These are phyloP conservation scores for Tachystola acroxantha DNA, from an alignment of 2,888 invertebrate species.

Conservation along the genomic window DNA sequence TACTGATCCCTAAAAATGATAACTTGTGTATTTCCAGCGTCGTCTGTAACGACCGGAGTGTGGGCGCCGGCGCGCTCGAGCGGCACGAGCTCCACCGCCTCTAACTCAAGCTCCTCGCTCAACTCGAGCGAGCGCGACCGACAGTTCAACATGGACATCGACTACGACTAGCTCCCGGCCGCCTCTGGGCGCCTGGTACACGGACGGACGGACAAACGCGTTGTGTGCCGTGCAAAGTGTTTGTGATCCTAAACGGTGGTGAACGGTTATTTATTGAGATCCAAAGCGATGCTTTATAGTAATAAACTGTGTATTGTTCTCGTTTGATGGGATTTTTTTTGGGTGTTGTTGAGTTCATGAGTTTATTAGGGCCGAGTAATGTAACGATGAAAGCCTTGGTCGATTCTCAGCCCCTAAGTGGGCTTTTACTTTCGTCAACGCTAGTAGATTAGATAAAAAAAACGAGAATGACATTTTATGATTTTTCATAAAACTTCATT, in stretches of 20 bases:
- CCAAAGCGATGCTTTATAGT: background rate
- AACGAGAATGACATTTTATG: no score
- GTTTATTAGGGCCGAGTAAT: no score
- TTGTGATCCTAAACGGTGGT: constrained; percentile 19
- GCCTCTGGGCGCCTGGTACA: constrained; percentile 5
- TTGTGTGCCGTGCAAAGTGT: constrained; percentile 9
- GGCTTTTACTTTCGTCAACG: no score
- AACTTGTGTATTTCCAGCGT: no score
- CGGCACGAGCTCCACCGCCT: constrained; percentile 22
- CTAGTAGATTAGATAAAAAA: no score
- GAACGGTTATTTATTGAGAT: constrained; percentile 10
- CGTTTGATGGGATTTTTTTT: no score
- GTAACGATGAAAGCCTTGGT: no score
- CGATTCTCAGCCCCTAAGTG: no score
- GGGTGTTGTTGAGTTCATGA: no score
- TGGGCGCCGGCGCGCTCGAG: constrained; percentile 23
- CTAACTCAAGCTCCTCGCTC: constrained; percentile 31
- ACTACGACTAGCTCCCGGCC: constrained; percentile 44
- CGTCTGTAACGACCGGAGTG: constrained; percentile 29
- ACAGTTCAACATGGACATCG: constrained; percentile 70
- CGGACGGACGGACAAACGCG: background rate
- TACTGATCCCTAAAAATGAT: no score
- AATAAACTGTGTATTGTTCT: background rate
- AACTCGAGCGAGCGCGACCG: constrained; percentile 36
- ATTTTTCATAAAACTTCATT: no score